Percentiles rank a stretch among this genome's conserved stretches.
Conservation (phyloP, 2,888 invertebrate genomes). For the Idaea straminata region DNA sequence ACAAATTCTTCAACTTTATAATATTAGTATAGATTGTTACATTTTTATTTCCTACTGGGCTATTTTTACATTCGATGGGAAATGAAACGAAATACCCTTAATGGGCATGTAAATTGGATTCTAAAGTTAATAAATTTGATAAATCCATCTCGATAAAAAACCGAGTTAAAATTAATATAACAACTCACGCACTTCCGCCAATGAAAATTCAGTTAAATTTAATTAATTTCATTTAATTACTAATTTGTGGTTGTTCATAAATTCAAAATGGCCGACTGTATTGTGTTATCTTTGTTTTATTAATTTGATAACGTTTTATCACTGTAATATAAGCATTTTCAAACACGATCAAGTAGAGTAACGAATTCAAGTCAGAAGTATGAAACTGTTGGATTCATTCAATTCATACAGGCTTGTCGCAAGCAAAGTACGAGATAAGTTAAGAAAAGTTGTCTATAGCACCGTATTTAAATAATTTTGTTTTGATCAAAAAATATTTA, state of each 20-base stretch:
- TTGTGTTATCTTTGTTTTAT: not conserved
- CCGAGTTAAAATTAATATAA: not conserved
- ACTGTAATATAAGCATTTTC: not conserved
- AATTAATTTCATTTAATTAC: not conserved
- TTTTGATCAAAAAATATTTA: too few relatives aligned
- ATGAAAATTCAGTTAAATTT: not conserved
- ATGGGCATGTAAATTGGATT: not conserved
- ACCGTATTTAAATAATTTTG: too few relatives aligned
- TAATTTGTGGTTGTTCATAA: not conserved
- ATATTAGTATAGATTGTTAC: too few relatives aligned
- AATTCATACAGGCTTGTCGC: too few relatives aligned
- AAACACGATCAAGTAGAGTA: not conserved
- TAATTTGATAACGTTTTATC: not conserved
- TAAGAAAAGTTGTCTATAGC: too few relatives aligned
- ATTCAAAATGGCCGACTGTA: not conserved
- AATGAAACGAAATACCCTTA: not conserved
- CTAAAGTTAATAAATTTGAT: not conserved
- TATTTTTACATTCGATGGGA: not conserved
- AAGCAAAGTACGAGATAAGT: too few relatives aligned
- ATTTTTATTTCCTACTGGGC: too few relatives aligned
- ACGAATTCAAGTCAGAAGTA: not conserved
- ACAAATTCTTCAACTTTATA: too few relatives aligned
- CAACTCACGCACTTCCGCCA: constrained; percentile 1
- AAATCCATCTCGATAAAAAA: not conserved
- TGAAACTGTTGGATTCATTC: not conserved